Conservation (phyloP, 2,797 vertebrate genomes). For the Triplophysa bombifrons region DNA sequence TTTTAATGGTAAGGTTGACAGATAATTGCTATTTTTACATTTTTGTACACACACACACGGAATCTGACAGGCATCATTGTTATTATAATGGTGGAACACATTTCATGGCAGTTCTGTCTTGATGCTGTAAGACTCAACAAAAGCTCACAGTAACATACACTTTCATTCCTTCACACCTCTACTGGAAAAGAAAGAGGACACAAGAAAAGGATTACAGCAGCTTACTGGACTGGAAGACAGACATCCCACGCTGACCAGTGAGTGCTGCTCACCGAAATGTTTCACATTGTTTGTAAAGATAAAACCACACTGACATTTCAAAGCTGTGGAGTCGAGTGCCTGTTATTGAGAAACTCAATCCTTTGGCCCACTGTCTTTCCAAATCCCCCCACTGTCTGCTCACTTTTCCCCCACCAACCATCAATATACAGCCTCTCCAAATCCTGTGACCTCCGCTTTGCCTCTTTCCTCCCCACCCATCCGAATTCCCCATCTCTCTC, state of each 20-base stretch:
- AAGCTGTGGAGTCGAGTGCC: conserved; percentile 53
- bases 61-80: neutral
- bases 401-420: conserved; percentile 42
- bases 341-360: conserved; percentile 56
- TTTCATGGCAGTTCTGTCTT: conserved; percentile 21
- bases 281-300: conserved; percentile 76
- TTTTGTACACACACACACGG: neutral
- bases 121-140: conserved; percentile 46
- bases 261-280: conserved; percentile 57
- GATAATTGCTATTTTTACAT: too few relatives aligned
- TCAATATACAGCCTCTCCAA: conserved; percentile 59
- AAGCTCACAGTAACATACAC: conserved; percentile 37
- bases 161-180: conserved; percentile 48
- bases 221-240: conserved; percentile 53
- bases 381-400: conserved; percentile 58
- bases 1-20: too few relatives aligned
- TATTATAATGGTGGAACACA: conserved; percentile 8
- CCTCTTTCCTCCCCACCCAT: conserved; percentile 59
- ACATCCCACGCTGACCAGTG: conserved; percentile 40
- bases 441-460: conserved; percentile 59
- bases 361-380: conserved; percentile 61
- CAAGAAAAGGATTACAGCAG: conserved; percentile 66
- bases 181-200: conserved; percentile 47
- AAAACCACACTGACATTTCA: conserved; percentile 78
- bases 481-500: conserved; percentile 31